Percentiles rank a stretch among this genome's conserved stretches.
These are phyloP conservation scores for Pycnonotus jocosus DNA, from an alignment of 2,113 vertebrate species.

Conservation along the genomic window DNA sequence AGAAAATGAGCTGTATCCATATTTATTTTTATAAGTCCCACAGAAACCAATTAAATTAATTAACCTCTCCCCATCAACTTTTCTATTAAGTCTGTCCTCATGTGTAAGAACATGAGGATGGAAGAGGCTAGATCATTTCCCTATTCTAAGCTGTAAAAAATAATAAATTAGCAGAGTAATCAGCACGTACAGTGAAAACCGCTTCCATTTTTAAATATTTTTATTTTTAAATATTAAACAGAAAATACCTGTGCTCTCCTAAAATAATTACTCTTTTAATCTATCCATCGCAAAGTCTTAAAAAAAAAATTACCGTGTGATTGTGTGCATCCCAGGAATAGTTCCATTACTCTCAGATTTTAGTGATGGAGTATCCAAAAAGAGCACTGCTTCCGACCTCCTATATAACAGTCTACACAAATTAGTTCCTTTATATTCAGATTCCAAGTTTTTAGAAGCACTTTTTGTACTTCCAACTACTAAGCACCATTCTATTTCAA, in stretches of 20 bases:
- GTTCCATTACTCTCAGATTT: not conserved
- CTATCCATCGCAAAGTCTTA: not conserved
- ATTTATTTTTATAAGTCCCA: constrained; percentile 15
- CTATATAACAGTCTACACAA: not conserved
- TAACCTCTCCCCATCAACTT: constrained; percentile 3
- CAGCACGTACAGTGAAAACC: not conserved
- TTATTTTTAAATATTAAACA: not conserved
- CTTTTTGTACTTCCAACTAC: not conserved
- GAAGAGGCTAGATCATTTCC: not conserved
- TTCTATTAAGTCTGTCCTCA: not conserved
- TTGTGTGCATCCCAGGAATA: not conserved
- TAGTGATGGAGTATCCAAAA: not conserved
- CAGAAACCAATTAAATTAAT: constrained; percentile 39
- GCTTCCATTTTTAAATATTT: not conserved
- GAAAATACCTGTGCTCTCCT: not conserved
- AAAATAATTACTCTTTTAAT: not conserved
- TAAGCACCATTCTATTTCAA: not conserved
- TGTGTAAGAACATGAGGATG: not conserved
- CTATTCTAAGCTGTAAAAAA: not conserved
- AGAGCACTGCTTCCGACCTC: accelerated
- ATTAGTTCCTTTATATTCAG: not conserved
- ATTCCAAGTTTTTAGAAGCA: not conserved
- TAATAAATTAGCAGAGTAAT: not conserved
- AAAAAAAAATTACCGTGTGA: not conserved
- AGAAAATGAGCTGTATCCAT: not conserved